Percentiles rank a stretch among this genome's conserved stretches.
Conservation (phyloP, 2,888 invertebrate species). For the Agrotis clavis region DNA sequence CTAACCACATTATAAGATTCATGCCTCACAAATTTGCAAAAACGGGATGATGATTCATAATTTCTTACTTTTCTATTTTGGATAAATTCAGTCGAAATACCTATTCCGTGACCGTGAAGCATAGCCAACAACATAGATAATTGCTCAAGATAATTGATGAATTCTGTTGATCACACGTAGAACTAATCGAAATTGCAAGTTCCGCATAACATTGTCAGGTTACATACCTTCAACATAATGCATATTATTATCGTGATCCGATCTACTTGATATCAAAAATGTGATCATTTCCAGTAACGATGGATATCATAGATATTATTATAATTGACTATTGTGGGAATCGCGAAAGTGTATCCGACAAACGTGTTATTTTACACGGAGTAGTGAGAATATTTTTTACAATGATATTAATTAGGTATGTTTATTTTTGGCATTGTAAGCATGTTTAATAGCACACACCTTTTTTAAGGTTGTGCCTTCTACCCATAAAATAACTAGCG, state of each 20-base stretch:
- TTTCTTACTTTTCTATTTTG: constrained; percentile 44
- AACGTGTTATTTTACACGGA: constrained; percentile 28
- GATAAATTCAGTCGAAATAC: constrained; percentile 55
- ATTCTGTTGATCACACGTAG: constrained; percentile 79
- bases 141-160: constrained; percentile 80
- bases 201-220: constrained; percentile 80
- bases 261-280: constrained; percentile 81
- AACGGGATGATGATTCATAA: constrained; percentile 39
- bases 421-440: constrained; percentile 22
- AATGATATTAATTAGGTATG: not conserved
- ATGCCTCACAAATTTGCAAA: constrained; percentile 20
- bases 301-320: constrained; percentile 18
- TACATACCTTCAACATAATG: constrained; percentile 49
- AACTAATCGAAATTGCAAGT: constrained; percentile 81
- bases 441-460: not conserved
- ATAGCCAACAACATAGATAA: constrained; percentile 78
- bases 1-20: constrained; percentile 20
- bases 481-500: too few relatives aligned
- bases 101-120: constrained; percentile 82
- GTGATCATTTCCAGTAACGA: constrained; percentile 67
- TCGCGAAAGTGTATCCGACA: constrained; percentile 15
- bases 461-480: too few relatives aligned
- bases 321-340: constrained; percentile 27
- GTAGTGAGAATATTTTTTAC: constrained; percentile 36
- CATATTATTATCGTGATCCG: constrained; percentile 74